Base-by-base conservation (phyloP, 2,113 vertebrate species). In the Chrysochloris asiatica region DNA sequence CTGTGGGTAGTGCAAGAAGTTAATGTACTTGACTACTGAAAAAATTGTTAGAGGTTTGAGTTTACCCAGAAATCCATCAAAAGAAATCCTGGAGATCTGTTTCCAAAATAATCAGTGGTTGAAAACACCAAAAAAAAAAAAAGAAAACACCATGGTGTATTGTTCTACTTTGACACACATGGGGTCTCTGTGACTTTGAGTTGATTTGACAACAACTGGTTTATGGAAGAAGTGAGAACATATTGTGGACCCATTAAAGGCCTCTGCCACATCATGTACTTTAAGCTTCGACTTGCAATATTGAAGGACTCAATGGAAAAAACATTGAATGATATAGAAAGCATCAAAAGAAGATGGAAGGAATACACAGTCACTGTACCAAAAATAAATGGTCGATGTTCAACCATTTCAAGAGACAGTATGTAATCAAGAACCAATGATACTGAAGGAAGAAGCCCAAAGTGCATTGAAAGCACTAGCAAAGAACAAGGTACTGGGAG, bases 171-270 rank as follows among this genome's bases (percentile, higher is more conserved):
- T n/a, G 33, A 33, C 33, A n/a, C 33, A 65, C 30, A 13, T n/a
- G 33, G 13, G 11, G 33, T 65, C 61, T 33, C 14, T 5, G 26
- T 36, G 63, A 67, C 30, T n/a, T n/a, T 30, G 33, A 33, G 61
- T 63, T 22, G 2, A 33, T 8, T 36, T n/a, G 63, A n/a, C 14
- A 67, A 33, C 63, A n/a, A 17, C 63, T 19, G n/a, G 63, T n/a
- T n/a, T n/a, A 67, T n/a, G 33, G 30, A 14, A 63, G 61, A n/a
- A 67, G 14, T 67, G 17, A 33, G 36, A 21, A 33, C 0, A 13
- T 10, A 1, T 22, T 63, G 21, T 82, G 14, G 11, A n/a, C 8
- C 12, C 14, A 3, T 2, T 0, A 17, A 8, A 3, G 28, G 17
- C 50, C 22, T 85, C 43, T 47, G 8, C 5, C 28, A 1, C 63